Evolutionary conservation across 2,113 vertebrate species (phyloP), one percentile per base, ranked within the genome.

Genomic region (Monopterus albus): DNA sequence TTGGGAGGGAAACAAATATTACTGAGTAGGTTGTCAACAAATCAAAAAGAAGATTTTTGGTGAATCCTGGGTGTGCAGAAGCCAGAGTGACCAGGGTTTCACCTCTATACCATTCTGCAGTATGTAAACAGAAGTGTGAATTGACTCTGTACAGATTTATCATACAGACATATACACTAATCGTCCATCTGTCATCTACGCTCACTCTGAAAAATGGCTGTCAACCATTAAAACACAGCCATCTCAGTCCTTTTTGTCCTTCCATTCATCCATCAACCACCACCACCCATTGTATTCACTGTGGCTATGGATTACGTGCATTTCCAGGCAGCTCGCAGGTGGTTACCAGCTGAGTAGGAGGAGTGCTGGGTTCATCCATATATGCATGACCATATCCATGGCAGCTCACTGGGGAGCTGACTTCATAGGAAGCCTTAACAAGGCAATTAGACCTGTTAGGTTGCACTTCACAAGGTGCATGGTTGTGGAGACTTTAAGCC

Each of bases 121-220:
- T 68, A 77, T 62, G 81, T 67, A 79, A 79, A 79, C 83, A 57
- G 59, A n/a, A 50, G 77, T 72, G 69, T 66, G 74, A 79, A 53
- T 29, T 14, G 74, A 77, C 71, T 68, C 20, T 14, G 51, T 69
- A 23, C 85, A 87, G 69, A 88, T 68, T 72, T 59, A 78, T 68
- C 42, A 73, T 55, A 53, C 73, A 81, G 69, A 81, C 81, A 76
- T 64, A 43, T 38, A 26, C 61, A 38, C 72, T 67, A 67, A 85
- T 80, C 82, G 59, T 67, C 89, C 87, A 87, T 86, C 85, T 86
- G 87, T 83, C 87, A 70, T 65, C 72, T 61, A 33, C 75, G 60
- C 61, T 83, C 73, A 64, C 39, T 60, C 85, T 64, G 52, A 79
- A 71, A 76, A 64, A 29, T 36, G 62, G 6, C 61, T 39, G 68